Evolutionary conservation across 2,113 vertebrate genomes (phyloP).

Genomic region (Psephotus haematonotus): DNA sequence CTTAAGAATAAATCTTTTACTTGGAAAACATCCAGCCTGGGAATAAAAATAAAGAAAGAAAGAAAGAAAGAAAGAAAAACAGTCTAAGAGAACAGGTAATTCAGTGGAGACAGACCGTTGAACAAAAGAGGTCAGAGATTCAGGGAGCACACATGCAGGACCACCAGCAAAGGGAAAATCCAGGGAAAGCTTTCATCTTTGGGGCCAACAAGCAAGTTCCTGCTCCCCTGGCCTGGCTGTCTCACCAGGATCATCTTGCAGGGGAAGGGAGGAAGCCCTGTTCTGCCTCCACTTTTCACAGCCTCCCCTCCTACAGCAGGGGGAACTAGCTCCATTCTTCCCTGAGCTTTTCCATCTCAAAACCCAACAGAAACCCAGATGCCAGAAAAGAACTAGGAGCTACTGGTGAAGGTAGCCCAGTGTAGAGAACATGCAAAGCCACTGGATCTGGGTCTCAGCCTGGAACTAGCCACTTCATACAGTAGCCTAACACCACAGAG

Average conservation of each 20-base stretch:
- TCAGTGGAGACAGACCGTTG: neutral
- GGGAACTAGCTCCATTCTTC: neutral
- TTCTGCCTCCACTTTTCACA: neutral
- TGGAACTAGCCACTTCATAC: neutral
- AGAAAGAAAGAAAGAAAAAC: neutral
- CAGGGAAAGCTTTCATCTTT: neutral
- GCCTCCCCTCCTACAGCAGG: neutral
- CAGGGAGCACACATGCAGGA: neutral
- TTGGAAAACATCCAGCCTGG: conserved; percentile 22
- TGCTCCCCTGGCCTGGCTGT: neutral
- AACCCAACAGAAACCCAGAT: neutral
- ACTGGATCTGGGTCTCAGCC: neutral
- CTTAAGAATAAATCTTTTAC: conserved; percentile 32
- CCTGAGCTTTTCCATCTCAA: neutral
- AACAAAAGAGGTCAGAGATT: neutral
- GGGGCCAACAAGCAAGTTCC: neutral
- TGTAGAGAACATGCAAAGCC: neutral
- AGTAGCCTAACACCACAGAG: neutral
- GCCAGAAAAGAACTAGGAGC: neutral
- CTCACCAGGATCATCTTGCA: neutral
- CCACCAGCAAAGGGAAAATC: neutral
- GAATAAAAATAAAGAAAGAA: neutral
- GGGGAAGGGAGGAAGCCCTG: neutral
- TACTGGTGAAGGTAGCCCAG: neutral
- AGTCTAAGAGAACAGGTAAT: neutral